Evolutionary conservation across 2,888 invertebrate genomes (phyloP).

Genomic region (Epinotia ramella): DNA sequence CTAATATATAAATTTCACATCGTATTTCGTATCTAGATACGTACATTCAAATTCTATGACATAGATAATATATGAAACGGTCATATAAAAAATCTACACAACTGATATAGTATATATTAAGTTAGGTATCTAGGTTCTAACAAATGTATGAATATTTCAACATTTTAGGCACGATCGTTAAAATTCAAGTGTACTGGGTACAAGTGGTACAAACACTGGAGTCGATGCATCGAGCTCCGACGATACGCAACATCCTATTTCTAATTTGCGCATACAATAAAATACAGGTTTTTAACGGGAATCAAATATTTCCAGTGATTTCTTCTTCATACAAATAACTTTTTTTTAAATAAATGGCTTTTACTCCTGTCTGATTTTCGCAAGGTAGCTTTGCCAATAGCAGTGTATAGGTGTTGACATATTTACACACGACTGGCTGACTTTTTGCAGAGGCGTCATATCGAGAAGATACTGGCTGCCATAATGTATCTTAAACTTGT

Average conservation of each 20-base stretch:
- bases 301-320: background rate
- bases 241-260: conserved; percentile 3
- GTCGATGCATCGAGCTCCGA: background rate
- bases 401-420: no score
- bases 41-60: conserved; percentile 63
- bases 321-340: background rate
- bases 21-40: conserved; percentile 58
- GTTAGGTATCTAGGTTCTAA: conserved; percentile 59
- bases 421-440: no score
- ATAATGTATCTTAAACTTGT: no score
- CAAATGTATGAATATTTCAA: conserved; percentile 70
- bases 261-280: conserved; percentile 19
- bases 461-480: no score
- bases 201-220: conserved; percentile 65
- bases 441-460: no score
- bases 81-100: conserved; percentile 79
- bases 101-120: conserved; percentile 59
- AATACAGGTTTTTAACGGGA: conserved; percentile 13
- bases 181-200: conserved; percentile 67
- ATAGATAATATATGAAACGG: conserved; percentile 70
- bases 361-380: no score
- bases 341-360: no score
- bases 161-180: conserved; percentile 77
- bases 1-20: conserved; percentile 67
- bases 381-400: no score